phyloP scores from a whole-genome alignment of 1,140 invertebrate species.

The Drosophila simulans region DNA sequence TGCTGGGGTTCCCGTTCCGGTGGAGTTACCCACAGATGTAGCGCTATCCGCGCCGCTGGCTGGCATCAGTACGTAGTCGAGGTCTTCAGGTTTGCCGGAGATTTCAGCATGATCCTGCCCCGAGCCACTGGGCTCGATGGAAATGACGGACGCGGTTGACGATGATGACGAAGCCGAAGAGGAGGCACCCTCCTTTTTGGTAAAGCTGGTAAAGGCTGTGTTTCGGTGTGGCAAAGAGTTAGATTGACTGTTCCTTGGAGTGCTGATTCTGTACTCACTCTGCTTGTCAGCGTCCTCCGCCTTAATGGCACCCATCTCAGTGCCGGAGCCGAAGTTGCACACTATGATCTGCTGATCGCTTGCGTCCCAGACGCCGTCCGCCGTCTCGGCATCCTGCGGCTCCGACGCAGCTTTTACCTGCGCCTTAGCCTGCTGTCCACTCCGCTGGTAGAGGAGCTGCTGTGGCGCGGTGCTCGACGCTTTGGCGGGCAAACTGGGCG shows the following conservation, averaged over 20 bases:
- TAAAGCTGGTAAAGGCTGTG: conserved; percentile 67
- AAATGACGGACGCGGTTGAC: conserved; percentile 66
- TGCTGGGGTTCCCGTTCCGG: not conserved
- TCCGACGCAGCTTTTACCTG: conserved; percentile 16
- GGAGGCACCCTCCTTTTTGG: conserved; percentile 65
- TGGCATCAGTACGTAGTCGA: conserved; percentile 56
- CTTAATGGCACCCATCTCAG: conserved; percentile 65
- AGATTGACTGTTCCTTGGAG: not conserved
- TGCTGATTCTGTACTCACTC: conserved; percentile 40
- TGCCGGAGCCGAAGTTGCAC: conserved; percentile 42
- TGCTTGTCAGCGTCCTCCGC: conserved; percentile 68
- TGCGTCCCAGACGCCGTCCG: conserved; percentile 42
- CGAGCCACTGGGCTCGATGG: conserved; percentile 52
- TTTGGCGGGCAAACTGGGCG: conserved; percentile 68
- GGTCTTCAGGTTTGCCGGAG: conserved; percentile 44
- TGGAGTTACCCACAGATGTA: not conserved
- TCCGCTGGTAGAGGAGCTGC: conserved; percentile 13
- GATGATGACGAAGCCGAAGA: conserved; percentile 62
- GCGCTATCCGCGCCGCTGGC: conserved; percentile 9
- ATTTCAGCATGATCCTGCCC: conserved; percentile 24
- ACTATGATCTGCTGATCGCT: conserved; percentile 69
- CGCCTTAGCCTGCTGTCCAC: conserved; percentile 20
- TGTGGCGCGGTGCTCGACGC: conserved; percentile 32
- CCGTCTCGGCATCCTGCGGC: conserved; percentile 17
- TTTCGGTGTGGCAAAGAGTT: not conserved